Evolutionary conservation across 2,888 invertebrate species (phyloP), one percentile per base, ranked within the genome.

Genomic region (Frankliniella intonsa): DNA sequence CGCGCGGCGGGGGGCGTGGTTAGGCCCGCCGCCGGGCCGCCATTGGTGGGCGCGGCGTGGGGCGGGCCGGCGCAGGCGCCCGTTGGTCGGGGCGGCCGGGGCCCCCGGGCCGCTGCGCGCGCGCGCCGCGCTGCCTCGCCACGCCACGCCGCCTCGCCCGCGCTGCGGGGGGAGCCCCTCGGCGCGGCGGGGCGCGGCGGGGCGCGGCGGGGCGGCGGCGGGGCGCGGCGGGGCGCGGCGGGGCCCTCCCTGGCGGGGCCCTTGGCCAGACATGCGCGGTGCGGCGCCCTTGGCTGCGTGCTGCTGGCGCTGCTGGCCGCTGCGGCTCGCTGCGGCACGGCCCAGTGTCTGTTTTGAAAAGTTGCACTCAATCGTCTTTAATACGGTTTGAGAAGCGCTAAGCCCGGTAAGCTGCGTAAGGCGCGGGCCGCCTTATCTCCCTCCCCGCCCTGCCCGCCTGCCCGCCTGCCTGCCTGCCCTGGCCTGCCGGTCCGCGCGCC

Each of bases 331-430:
- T 19, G 55, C 69, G 69, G 69, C 69, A 12, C 69, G 69, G 22
- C 69, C 69, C 69, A 25, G 69, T 76, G 69, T 76, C 69, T 76
- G 69, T 76, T 76, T 76, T 76, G 69, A 76, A 76, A 76, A 76
- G 69, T 76, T 76, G 69, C 69, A 76, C 11, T 76, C 69, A 76
- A 76, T 22, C 69, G 69, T 76, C 69, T 76, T 76, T 76, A 76
- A 76, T 76, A 25, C 69, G 69, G 69, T 76, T 76, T 76, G 69
- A 25, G 69, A 25, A n/a, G 69, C 25, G 69, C 22, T 76, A 76
- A 76, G 69, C 69, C 25, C 69, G 69, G 69, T 22, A 22, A 38
- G 38, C 38, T 38, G 38, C 38, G 38, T 38, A 38, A 38, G 38
- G 38, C 38, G 38, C 38, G 38, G 38, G 3, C 38, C 38, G 38